Evolutionary conservation across 2,113 vertebrate species (phyloP), one percentile per base, ranked within the genome.

Genomic region (Hystrix cristata): DNA sequence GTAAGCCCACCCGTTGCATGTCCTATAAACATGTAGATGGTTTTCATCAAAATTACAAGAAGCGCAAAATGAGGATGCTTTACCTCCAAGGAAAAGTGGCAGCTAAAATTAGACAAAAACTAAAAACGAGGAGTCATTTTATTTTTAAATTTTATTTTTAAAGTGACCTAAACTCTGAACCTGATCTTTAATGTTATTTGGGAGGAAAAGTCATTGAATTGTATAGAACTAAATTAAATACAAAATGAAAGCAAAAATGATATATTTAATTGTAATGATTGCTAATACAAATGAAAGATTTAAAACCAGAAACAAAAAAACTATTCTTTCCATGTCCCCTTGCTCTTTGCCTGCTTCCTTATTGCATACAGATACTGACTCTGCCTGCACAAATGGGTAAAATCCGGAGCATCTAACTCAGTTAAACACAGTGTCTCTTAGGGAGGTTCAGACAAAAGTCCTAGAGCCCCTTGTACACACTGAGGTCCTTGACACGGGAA

Each of bases 331-430:
- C 7, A 11, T 59, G 29, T 34, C 6, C 7, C 53, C 38, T 3
- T 19, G 34, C 4, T 18, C 8, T 57, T 25, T 4, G 11, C 31
- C 16, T 38, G 29, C n/a, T 10, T 10, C 3, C 3, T 51, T 18
- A 53, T 10, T 14, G 4, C 4, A 0, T 13, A 1, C 1, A 65
- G 53, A 11, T 1, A 14, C 25, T 3, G 7, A 16, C 0, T 3
- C 0, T 3, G 13, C 2, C 2, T 5, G 2, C 2, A 0, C 0
- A 23, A 29, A 65, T 11, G 0, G 7, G 38, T 55, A 3, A 79
- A 53, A 5, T 62, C 29, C 1, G 16, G 55, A 10, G 59, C 1
- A 3, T 4, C 1, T 7, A 6, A 13, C 14, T 60, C 34, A 0
- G 1, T 19, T 25, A 34, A 27, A 59, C 29, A 31, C 6, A 10